phyloP scores from a whole-genome alignment of 2,888 invertebrate genomes.

The Limnephilus lunatus region DNA sequence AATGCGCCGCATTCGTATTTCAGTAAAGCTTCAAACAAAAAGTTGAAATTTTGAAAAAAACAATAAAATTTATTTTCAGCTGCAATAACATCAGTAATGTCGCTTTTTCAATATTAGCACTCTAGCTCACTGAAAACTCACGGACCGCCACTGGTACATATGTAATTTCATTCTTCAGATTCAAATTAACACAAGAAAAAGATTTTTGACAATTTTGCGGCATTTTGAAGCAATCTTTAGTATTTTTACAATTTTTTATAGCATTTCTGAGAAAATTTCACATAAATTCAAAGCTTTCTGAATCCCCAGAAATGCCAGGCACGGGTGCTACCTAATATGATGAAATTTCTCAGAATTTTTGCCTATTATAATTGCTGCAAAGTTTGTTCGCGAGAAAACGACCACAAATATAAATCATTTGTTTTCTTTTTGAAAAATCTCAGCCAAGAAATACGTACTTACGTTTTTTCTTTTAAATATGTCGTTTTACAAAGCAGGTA shows the following conservation, averaged over 20 bases:
- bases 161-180: not conserved
- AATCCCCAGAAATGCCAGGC: not conserved
- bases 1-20: no score
- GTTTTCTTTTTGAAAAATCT: not conserved
- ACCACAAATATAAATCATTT: not conserved
- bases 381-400: not conserved
- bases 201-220: not conserved
- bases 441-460: not conserved
- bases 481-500: not conserved
- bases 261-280: not conserved
- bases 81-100: no score
- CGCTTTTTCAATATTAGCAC: no score
- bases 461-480: not conserved
- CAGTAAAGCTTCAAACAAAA: no score
- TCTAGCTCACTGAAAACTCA: no score
- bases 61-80: no score
- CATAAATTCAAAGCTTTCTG: not conserved
- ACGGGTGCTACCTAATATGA: not conserved
- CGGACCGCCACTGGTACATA: no score
- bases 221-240: not conserved
- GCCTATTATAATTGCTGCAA: not conserved
- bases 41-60: no score
- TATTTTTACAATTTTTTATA: not conserved
- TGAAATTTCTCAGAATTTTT: not conserved
- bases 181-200: not conserved